phyloP scores from a whole-genome alignment of 1,140 invertebrate species.

The Goniozus legneri region DNA sequence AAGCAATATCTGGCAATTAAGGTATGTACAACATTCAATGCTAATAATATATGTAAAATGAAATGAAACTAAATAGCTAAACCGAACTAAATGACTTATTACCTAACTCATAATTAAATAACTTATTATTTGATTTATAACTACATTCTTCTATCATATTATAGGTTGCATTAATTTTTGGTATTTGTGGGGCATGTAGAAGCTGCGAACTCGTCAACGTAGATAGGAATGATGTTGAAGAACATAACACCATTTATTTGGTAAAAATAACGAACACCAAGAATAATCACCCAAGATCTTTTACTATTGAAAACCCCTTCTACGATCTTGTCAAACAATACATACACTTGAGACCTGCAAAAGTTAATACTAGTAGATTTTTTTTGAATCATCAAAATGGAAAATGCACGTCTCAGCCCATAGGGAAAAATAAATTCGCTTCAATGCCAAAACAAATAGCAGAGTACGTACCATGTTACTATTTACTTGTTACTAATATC shows the following conservation, averaged over 20 bases:
- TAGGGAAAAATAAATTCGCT: constrained; percentile 5
- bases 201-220: neutral
- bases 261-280: neutral
- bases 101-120: neutral
- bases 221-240: neutral
- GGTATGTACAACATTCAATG: neutral
- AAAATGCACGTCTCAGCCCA: neutral
- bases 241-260: neutral
- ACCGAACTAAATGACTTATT: neutral
- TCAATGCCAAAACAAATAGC: constrained; percentile 8
- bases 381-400: constrained; percentile 1
- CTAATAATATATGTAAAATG: neutral
- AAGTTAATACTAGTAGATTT: constrained; percentile 1
- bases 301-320: neutral
- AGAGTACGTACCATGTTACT: neutral
- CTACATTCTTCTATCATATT: neutral
- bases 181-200: neutral
- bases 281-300: neutral
- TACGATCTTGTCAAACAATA: neutral
- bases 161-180: neutral
- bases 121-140: neutral
- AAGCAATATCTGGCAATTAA: neutral
- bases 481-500: neutral
- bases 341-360: neutral
- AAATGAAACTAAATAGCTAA: neutral